Evolutionary conservation across 2,113 vertebrate species (phyloP).

Genomic region (Raja brachyura): DNA sequence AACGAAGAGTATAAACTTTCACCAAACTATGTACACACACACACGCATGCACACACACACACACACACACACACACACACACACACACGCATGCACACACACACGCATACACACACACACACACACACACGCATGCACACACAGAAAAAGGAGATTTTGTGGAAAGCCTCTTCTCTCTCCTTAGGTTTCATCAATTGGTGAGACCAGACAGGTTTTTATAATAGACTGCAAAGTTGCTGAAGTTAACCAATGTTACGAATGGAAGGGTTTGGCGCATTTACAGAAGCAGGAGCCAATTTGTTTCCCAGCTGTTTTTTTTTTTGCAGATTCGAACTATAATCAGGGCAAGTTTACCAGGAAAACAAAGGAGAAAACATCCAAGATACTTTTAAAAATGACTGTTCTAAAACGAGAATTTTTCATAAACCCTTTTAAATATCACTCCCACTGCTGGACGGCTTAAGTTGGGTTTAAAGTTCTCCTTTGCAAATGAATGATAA

Average conservation of each 20-base stretch:
- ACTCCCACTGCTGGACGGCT: not conserved
- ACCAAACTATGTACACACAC: not conserved
- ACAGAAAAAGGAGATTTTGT: not conserved
- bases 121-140: too few relatives aligned
- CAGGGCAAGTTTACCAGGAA: not conserved
- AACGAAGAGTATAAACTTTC: not conserved
- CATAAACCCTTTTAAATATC: not conserved
- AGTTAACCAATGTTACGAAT: constrained; percentile 4
- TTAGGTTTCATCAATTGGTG: constrained; percentile 22
- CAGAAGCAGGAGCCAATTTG: not conserved
- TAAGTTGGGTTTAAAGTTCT: not conserved
- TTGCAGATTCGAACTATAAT: not conserved
- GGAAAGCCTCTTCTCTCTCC: not conserved
- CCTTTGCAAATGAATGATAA: not conserved
- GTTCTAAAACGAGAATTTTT: not conserved
- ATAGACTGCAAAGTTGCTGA: not conserved
- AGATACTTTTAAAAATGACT: not conserved
- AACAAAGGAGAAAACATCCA: not conserved
- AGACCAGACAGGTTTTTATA: constrained; percentile 16
- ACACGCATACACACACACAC: too few relatives aligned
- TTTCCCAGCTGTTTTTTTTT: not conserved
- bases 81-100: too few relatives aligned
- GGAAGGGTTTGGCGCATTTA: not conserved
- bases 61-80: too few relatives aligned
- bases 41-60: too few relatives aligned